Base-by-base conservation (phyloP, 2,797 vertebrate genomes). In the Sphaeramia orbicularis region DNA sequence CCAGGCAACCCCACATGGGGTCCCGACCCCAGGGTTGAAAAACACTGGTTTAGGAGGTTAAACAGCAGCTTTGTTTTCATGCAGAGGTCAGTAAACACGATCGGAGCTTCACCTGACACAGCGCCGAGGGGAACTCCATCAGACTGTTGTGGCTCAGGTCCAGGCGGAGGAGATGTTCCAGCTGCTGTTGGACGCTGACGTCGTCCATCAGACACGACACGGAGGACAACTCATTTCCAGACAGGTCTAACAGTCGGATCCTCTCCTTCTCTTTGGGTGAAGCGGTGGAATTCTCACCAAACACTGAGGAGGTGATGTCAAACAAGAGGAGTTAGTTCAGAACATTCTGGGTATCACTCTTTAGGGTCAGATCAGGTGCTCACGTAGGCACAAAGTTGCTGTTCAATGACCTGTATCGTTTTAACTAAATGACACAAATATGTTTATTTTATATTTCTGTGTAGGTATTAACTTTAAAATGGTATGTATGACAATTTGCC, bases 141-240 rank as follows among this genome's bases (percentile, higher is more conserved):
- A 99, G 93, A 24, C 50, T 76, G 88, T 99, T 99, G 88, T 95
- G 95, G 72, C 97, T 96, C 59, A 99, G 94, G 79, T 99, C 97
- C 69, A 99, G 87, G 41, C 94, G 96, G 49, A 93, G 85, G 13
- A 99, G 92, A 52, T 94, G 94, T 61, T 95, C 90, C 68, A 99
- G 86, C 47, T 97, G 95, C 73, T 91, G 90, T 61, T 68, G 93
- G 68, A 97, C 85, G 3, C 71, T 72, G 36, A 81, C 84, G 8
- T 90, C 92, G 43, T 95, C 95, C 87, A 91, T 90, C 71, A 99
- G 86, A 71, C 93, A 94, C 73, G 95, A 94, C 53, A 98, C 88
- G 37, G 90, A 93, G 86, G 93, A 93, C 83, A 99, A 72, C 69
- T 99, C 97, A 65, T 99, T 99, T 36, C 95, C 96, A 0, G 98